A percentile compares a stretch with the other conserved stretches of the same genome.
These are phyloP conservation scores for Calidris pugnax DNA, from an alignment of 2,113 vertebrate genomes.

Conservation along the genomic window DNA sequence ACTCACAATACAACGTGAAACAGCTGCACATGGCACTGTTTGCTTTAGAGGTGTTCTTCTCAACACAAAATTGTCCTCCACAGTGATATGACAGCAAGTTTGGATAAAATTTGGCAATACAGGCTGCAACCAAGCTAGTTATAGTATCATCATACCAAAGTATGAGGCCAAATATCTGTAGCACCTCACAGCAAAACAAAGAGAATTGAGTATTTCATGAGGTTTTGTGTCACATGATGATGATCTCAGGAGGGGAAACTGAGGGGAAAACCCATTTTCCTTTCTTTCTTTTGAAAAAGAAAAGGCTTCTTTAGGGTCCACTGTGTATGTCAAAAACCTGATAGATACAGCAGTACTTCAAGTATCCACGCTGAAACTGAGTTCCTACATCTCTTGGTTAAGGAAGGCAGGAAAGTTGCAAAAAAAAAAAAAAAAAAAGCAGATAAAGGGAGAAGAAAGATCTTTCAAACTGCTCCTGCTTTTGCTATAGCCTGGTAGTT, in stretches of 20 bases:
- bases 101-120: not conserved
- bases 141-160: not conserved
- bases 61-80: not conserved
- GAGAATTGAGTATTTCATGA: not conserved
- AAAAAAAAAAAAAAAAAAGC: not conserved
- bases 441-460: not conserved
- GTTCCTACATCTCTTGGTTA: not conserved
- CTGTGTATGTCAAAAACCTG: not conserved
- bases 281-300: not conserved
- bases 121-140: not conserved
- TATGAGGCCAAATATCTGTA: not conserved
- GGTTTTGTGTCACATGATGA: not conserved
- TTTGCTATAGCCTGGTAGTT: not conserved
- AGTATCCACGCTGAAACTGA: not conserved
- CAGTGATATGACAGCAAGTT: rapidly evolving
- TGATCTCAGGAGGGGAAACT: not conserved
- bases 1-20: not conserved
- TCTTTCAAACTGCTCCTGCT: not conserved
- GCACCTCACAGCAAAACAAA: not conserved
- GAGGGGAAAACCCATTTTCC: not conserved
- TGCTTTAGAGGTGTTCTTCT: not conserved
- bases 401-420: not conserved
- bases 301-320: not conserved
- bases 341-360: not conserved
- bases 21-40: rapidly evolving